phyloP scores from a whole-genome alignment of 2,113 vertebrate species.

The Eretmochelys imbricata region DNA sequence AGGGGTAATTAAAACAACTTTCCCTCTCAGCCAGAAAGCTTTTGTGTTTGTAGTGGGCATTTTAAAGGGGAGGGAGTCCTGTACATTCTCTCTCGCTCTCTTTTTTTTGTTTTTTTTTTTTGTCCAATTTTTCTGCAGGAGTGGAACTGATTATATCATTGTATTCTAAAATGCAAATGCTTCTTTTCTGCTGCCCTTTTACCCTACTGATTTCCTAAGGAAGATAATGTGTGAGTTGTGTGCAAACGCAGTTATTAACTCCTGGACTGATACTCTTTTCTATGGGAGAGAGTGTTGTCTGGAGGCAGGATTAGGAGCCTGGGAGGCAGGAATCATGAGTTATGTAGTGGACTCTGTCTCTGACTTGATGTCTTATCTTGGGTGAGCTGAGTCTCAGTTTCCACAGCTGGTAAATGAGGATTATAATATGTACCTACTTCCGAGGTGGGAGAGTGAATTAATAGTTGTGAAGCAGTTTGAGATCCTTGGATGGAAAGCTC shows the following conservation, averaged over 20 bases:
- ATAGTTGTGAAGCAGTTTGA: slow-evolving; percentile 35
- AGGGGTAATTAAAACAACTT: background rate
- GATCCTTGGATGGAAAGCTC: slow-evolving; percentile 51
- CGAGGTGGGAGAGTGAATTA: slow-evolving; percentile 28
- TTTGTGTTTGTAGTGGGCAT: rapidly evolving
- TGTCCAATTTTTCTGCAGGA: background rate
- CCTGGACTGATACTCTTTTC: background rate
- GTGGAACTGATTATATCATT: rapidly evolving
- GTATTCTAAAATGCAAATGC: background rate
- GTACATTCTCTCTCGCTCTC: background rate
- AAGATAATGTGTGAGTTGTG: background rate
- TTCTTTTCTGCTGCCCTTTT: rapidly evolving
- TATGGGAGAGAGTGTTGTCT: background rate
- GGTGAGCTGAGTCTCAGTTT: slow-evolving; percentile 21
- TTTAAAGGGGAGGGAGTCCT: background rate
- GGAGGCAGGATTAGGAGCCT: background rate
- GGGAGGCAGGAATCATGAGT: background rate
- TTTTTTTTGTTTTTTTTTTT: background rate
- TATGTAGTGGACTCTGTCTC: rapidly evolving
- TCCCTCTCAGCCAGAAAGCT: background rate
- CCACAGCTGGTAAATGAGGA: background rate
- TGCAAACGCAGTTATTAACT: rapidly evolving
- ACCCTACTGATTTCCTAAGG: background rate
- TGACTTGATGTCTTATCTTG: background rate
- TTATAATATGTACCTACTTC: slow-evolving; percentile 52